Base-by-base conservation (phyloP, 1,140 invertebrate genomes). In the Hycleus cichorii region DNA sequence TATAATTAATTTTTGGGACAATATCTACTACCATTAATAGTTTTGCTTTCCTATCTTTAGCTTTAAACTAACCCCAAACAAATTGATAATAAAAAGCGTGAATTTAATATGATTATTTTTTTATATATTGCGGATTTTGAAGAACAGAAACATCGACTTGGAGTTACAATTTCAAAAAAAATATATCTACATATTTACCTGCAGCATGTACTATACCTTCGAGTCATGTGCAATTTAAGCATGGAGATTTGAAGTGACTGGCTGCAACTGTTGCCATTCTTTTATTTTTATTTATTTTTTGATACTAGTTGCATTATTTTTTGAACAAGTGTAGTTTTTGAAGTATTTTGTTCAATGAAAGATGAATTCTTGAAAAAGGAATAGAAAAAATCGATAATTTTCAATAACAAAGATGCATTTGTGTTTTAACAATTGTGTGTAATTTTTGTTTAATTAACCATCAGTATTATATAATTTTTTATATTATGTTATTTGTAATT, bases 211-310 rank as follows among this genome's bases (percentile, higher is more conserved):
- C 39, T 32, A 5, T 32, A 32, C 32, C 32, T 32, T 32, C 32
- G 57, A 55, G 46, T 50, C 53, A 32, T 32, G 46, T 58, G 57
- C 57, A 49, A 43, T 62, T 53, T 32, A 32, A 59, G 61, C 61
- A 63, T 63, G 61, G 56, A 63, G 50, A 57, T 46, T 43, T 57
- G 47, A 58, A 63, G 62, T 67, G 63, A 65, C 62, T 69, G 69
- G 63, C 64, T 70, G 64, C 62, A 60, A 62, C 64, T 70, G 61
- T 65, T 68, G 64, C 63, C 69, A 63, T 60, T 42, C 48, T 47
- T 61, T 49, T 32, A 11, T 38, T 32, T 9, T 38, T 39, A 3
- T 49, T 38, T 27, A 39, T 49, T 64, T 25, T 4, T 47, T 7
- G 40, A 7, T 42, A n/a, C 9, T 42, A 32, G 32, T 32, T 32